Conservation (phyloP, 2,888 invertebrate genomes). For the Barypeithes pellucidus region DNA sequence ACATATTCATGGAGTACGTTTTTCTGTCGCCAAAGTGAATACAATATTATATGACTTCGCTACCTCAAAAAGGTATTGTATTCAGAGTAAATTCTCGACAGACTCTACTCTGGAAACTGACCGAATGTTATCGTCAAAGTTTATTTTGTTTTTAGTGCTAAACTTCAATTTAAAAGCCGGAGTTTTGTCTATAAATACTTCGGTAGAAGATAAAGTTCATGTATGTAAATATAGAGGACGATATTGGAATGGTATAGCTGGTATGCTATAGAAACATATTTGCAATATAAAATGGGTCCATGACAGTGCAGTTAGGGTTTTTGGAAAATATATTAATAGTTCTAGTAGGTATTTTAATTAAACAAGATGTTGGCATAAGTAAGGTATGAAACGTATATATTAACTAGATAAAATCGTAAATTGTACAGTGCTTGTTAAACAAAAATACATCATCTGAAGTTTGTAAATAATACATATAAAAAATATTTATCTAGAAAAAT, state of each 20-base stretch:
- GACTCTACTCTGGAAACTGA: slow-evolving; percentile 44
- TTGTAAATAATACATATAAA: no score
- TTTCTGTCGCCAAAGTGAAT: slow-evolving; percentile 36
- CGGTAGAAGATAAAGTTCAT: slow-evolving; percentile 40
- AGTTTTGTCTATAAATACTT: slow-evolving; percentile 46
- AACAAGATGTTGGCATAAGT: no score
- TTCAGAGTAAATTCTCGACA: slow-evolving; percentile 40
- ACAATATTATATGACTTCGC: slow-evolving; percentile 41
- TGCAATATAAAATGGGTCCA: slow-evolving; percentile 20
- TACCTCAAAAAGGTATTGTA: slow-evolving; percentile 51
- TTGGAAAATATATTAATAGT: not conserved
- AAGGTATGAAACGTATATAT: no score
- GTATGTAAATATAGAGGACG: slow-evolving; percentile 34
- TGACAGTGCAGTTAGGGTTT: slow-evolving; percentile 4
- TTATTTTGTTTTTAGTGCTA: slow-evolving; percentile 49
- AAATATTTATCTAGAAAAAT: slow-evolving; percentile 19
- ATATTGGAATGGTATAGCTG: slow-evolving; percentile 29
- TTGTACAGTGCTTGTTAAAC: no score
- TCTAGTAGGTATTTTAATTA: no score
- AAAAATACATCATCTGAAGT: no score
- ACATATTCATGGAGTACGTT: not conserved
- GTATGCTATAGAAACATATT: slow-evolving; percentile 9
- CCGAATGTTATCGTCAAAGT: slow-evolving; percentile 52
- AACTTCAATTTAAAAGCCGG: slow-evolving; percentile 39
- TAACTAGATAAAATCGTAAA: no score